Evolutionary conservation across 2,888 invertebrate species (phyloP), one percentile per base, ranked within the genome.

Genomic region (Electrophaes corylata): DNA sequence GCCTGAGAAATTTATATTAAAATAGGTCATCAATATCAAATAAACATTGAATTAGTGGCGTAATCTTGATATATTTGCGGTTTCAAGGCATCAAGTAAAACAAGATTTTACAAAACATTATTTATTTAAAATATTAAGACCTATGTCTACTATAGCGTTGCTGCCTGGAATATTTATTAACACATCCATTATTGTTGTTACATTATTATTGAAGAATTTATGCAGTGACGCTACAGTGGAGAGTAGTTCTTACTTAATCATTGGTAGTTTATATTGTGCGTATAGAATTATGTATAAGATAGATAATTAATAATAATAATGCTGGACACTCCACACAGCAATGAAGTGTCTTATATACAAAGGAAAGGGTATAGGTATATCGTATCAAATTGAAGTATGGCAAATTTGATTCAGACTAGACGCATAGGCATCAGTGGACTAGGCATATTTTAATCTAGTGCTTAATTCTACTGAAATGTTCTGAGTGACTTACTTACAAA

Each of bases 371-470:
- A 16, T 29, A n/a, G n/a, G n/a, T n/a, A n/a, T n/a, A n/a, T 18
- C 12, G 20, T 5, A 8, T 11, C 14, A 53, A n/a, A 37, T 37
- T 23, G 26, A 37, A 1, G 26, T 49, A 62, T 54, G 65, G 75
- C 71, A 74, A 26, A 71, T 70, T 67, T 57, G 29, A 55, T 60
- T 66, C 62, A 61, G 71, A 73, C 73, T 71, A 75, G 69, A 71
- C 19, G 35, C 37, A 56, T 19, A n/a, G 37, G 40, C 46, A 11
- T 26, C 11, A 45, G 16, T 14, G 11, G 31, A 46, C 53, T 40
- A 54, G 47, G 54, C 16, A 46, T 20, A 46, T 45, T 52, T 41
- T 8, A 26, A 52, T 44, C 44, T 45, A 45, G 29, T 43, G 19
- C 11, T 52, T 26, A 2, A 20, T 43, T 44, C 12, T 29, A 29